A percentile compares a stretch with the other conserved stretches of the same genome.
Conservation (phyloP, 1,140 invertebrate genomes). For the Himalopsyche phryganea region DNA sequence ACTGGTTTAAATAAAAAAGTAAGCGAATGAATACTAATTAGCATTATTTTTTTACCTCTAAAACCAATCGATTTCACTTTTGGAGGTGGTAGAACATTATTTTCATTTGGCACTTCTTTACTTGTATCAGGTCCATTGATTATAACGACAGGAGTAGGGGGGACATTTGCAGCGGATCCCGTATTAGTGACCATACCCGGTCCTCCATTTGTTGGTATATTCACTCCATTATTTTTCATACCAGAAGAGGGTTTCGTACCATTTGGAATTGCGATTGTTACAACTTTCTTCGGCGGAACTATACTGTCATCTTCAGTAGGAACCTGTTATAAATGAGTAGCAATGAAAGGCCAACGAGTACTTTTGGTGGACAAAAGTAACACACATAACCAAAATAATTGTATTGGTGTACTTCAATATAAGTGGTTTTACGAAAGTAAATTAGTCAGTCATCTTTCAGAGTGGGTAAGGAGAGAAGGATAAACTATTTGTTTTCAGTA, state of each 20-base stretch:
- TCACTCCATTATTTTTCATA: conserved; percentile 23
- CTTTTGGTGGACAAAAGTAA: too few relatives aligned
- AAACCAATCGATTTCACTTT: conserved; percentile 37
- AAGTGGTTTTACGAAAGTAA: not conserved
- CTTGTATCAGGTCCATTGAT: conserved; percentile 16
- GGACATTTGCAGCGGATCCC: not conserved
- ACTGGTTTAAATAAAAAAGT: too few relatives aligned
- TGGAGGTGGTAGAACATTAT: conserved; percentile 18
- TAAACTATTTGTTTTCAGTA: too few relatives aligned
- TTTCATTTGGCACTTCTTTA: conserved; percentile 21
- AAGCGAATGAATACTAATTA: too few relatives aligned
- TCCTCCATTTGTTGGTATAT: conserved; percentile 12
- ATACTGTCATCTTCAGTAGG: conserved; percentile 42
- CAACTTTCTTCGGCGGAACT: conserved; percentile 35
- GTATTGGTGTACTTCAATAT: too few relatives aligned
- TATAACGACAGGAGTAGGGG: conserved; percentile 12
- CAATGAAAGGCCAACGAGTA: conserved; percentile 10
- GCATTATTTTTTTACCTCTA: conserved; percentile 38
- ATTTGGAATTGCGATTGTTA: conserved; percentile 29
- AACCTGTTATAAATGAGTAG: conserved; percentile 34
- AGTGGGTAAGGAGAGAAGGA: not conserved
- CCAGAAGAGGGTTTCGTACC: conserved; percentile 24
- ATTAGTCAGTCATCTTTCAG: not conserved
- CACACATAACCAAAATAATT: too few relatives aligned
- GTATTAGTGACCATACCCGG: not conserved